A percentile compares a stretch with the other conserved stretches of the same genome.
phyloP scores from a whole-genome alignment of 2,113 vertebrate genomes.

The Neogale vison region DNA sequence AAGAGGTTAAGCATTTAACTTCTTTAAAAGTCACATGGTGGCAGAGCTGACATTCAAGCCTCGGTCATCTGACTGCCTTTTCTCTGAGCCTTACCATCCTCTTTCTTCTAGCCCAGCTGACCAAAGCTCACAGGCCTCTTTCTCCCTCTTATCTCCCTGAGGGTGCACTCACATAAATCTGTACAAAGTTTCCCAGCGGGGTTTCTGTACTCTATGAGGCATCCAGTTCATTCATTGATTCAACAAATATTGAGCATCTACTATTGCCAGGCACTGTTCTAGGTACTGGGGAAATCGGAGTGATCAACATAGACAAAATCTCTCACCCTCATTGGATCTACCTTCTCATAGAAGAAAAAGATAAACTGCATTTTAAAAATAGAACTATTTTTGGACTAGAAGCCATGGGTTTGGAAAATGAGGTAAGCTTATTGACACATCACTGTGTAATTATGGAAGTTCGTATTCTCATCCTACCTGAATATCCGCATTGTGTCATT shows the following conservation, averaged over 20 bases:
- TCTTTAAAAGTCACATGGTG: not conserved
- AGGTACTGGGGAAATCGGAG: not conserved
- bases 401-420: not conserved
- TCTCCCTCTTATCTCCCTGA: not conserved
- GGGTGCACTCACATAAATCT: not conserved
- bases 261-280: not conserved
- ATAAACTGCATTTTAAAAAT: not conserved
- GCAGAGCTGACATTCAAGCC: not conserved
- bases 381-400: not conserved
- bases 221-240: not conserved
- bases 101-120: not conserved
- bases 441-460: not conserved
- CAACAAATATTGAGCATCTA: not conserved
- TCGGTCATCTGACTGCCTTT: not conserved
- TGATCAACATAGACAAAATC: not conserved
- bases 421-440: not conserved
- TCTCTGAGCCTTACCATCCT: not conserved
- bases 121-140: not conserved
- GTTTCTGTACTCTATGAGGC: not conserved
- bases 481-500: not conserved
- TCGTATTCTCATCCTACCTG: not conserved
- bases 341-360: not conserved
- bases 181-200: not conserved
- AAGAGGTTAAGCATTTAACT: not conserved
- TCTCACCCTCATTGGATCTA: not conserved